Evolutionary conservation across 2,797 vertebrate species (phyloP).

Genomic region (Sebastes nivosus): DNA sequence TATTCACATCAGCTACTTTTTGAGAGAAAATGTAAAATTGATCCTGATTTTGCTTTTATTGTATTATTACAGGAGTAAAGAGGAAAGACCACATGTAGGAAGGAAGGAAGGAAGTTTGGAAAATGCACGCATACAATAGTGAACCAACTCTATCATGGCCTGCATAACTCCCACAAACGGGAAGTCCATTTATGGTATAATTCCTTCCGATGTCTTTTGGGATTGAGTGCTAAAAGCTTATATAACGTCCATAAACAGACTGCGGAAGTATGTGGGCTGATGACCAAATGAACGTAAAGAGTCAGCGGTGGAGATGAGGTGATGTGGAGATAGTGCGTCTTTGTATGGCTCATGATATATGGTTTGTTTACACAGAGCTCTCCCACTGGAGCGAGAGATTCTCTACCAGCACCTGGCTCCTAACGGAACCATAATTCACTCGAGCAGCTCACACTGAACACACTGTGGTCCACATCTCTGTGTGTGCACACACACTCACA

Average conservation of each 20-base stretch:
- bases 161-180: not conserved
- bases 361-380: conserved; percentile 62
- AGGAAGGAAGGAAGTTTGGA: not conserved
- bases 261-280: conserved; percentile 52
- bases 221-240: conserved; percentile 13
- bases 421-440: conserved; percentile 52
- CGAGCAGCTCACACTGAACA: conserved; percentile 10
- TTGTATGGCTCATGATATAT: conserved; percentile 48
- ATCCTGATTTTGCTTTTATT: not conserved
- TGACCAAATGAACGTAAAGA: conserved; percentile 51
- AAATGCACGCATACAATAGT: not conserved
- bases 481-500: not conserved
- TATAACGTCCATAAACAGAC: conserved; percentile 53
- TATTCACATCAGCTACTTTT: not conserved
- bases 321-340: conserved; percentile 15
- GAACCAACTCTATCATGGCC: not conserved
- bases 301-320: not conserved
- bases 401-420: conserved; percentile 44
- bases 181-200: conserved; percentile 44
- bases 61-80: not conserved
- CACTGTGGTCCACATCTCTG: not conserved
- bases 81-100: not conserved
- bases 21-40: not conserved
- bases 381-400: conserved; percentile 60
- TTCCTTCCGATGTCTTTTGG: not conserved